Evolutionary conservation across 64 coral and sea anemone genomes (phyloP), one percentile per base, ranked within the genome.

Genomic region (Dendronephthya gigantea): DNA sequence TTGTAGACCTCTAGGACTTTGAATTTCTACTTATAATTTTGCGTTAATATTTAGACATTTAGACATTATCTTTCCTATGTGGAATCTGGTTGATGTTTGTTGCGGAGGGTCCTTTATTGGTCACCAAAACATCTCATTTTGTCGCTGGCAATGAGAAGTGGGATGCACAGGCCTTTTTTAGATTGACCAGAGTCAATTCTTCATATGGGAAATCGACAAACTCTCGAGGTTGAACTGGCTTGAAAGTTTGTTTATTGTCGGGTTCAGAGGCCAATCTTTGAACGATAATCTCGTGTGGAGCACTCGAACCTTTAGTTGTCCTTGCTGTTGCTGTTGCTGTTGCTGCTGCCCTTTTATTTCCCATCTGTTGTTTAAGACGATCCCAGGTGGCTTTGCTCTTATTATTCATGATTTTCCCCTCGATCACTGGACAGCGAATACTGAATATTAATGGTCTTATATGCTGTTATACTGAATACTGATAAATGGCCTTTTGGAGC

Each of bases 211-310:
- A n/a, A n/a, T n/a, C n/a, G n/a, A n/a, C n/a, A n/a, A n/a, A n/a
- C n/a, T n/a, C n/a, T n/a, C n/a, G n/a, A n/a, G n/a, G n/a, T n/a
- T n/a, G n/a, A n/a, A n/a, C n/a, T n/a, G n/a, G n/a, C n/a, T n/a
- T n/a, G n/a, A 52, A 1, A 16, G 50, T 12, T 52, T 12, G 50
- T 22, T 16, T 91, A 84, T 89, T 91, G 56, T 89, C 93, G n/a
- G 86, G 66, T 56, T 94, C 87, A 1, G 93, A 89, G 19, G 87
- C 93, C 37, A 91, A 47, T 48, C 87, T 83, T 76, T 91, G 93
- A 14, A 94, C 84, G n/a, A 94, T 89, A 37, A 89, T 89, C 70
- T 87, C 32, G 25, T 74, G 68, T 8, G 68, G 68, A 12, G 68
- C 32, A 74, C 68, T 74, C n/a, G 68, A 35, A 25, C 68, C 68